Evolutionary conservation across 2,797 vertebrate genomes (phyloP), one percentile per base, ranked within the genome.

Genomic region (Sorex maritimensis): DNA sequence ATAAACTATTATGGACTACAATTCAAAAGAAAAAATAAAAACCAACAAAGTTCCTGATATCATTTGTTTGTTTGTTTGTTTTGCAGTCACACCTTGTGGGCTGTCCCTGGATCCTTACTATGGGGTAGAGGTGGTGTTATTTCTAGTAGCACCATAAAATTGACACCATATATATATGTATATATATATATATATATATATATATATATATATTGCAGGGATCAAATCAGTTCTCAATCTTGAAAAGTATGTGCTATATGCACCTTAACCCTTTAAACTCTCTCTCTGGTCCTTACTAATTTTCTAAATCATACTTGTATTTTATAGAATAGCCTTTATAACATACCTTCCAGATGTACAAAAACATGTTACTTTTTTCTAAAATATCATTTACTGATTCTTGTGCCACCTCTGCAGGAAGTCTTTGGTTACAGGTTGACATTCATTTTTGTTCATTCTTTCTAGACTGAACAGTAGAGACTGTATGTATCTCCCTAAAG

Each of bases 391-490:
- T 71, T 81, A 24, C 41, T 86, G 11, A 19, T 14, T 44, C 10
- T 68, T 96, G 49, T 91, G 9, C 46, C 73, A 84, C 92, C 68
- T 93, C 26, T 63, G 86, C 81, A 41, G 71, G 49, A 52, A 92
- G 78, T 11, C 58, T 90, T 63, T 9, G 11, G 10, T 52, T 52
- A 52, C 49, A 52, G 49, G 49, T 52, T 52, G 49, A 52, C 49
- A 14, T 52, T 52, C 49, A 44, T 44, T 44, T 44, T 49, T n/a
- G 6, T 65, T 78, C 46, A 73, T 23, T 79, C 71, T 92, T 91
- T 46, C 26, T 78, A 46, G 74, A 69, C 28, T n/a, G 52, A 86
- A 91, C 68, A 89, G 46, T 81, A 55, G 68, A 1, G 24, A 44
- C 9, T 82, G 52, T 80, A 81, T 83, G 24, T 77, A 55, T 82